Percentiles rank a stretch among this genome's conserved stretches.
These are phyloP conservation scores for Chymomyza procnemis DNA, from an alignment of 2,888 invertebrate species.

Conservation along the genomic window DNA sequence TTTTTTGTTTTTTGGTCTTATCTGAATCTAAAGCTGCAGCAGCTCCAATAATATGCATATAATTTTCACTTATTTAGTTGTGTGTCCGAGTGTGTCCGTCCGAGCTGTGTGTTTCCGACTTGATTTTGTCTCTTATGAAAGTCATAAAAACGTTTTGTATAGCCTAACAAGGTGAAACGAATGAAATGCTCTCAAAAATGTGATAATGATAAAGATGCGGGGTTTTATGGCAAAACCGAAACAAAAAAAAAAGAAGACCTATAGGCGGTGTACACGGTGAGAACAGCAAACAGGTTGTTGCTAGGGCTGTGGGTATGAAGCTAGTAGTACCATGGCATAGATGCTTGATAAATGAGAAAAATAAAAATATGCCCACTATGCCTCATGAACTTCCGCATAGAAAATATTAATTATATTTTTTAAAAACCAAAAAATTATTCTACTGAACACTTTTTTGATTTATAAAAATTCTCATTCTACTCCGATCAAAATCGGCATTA, in stretches of 20 bases:
- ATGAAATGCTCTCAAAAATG: slow-evolving; percentile 21
- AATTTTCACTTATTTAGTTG: slow-evolving; percentile 53
- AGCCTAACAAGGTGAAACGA: slow-evolving; percentile 69
- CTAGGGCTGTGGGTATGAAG: too few species aligned
- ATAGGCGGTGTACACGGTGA: slow-evolving; percentile 14
- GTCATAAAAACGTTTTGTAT: slow-evolving; percentile 60
- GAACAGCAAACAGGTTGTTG: background rate
- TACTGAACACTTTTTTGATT: too few species aligned
- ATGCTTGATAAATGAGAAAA: too few species aligned
- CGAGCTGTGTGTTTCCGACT: slow-evolving; percentile 7
- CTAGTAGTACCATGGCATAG: too few species aligned
- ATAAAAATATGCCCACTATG: too few species aligned
- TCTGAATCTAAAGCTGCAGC: background rate
- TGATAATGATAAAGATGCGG: slow-evolving; percentile 29
- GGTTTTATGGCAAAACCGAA: background rate
- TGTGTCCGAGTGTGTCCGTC: background rate
- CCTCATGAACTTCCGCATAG: too few species aligned
- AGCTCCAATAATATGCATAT: slow-evolving; percentile 50
- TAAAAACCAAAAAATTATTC: too few species aligned
- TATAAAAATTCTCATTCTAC: too few species aligned
- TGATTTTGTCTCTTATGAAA: slow-evolving; percentile 34
- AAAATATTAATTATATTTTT: too few species aligned
- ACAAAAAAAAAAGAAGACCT: slow-evolving; percentile 59
- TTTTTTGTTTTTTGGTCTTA: slow-evolving; percentile 20
- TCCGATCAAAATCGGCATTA: too few species aligned